Evolutionary conservation across 2,888 invertebrate genomes (phyloP).

Genomic region (Machimus rusticus): DNA sequence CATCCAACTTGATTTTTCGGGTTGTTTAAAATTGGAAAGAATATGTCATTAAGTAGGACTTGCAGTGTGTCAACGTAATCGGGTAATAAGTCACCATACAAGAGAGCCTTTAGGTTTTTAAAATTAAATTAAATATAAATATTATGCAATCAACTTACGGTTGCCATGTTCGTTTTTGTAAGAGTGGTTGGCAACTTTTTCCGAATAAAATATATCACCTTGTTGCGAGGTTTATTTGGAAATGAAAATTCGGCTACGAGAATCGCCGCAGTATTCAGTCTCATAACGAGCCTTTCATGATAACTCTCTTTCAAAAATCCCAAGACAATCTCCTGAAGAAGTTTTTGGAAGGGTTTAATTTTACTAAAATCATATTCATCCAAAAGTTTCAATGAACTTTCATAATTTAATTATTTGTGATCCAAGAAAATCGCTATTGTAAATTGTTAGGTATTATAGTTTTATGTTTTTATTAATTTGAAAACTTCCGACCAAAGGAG

Average conservation of each 20-base stretch:
- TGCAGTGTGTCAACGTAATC: conserved; percentile 75
- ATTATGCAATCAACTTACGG: conserved; percentile 50
- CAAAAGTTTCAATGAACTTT: background rate
- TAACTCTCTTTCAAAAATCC: conserved; percentile 65
- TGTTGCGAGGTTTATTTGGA: conserved; percentile 69
- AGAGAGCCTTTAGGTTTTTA: conserved; percentile 61
- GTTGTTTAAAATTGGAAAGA: conserved; percentile 76
- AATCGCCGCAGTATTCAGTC: conserved; percentile 69
- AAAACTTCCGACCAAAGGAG: background rate
- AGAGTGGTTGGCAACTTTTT: conserved; percentile 68
- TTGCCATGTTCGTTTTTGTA: conserved; percentile 67
- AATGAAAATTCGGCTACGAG: conserved; percentile 73
- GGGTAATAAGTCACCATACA: conserved; percentile 76
- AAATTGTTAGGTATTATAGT: background rate
- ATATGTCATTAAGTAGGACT: conserved; percentile 74
- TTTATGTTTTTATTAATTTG: background rate
- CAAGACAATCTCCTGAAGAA: conserved; percentile 64
- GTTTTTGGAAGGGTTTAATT: background rate
- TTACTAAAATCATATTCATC: background rate
- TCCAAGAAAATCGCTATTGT: background rate
- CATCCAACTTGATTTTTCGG: conserved; percentile 74
- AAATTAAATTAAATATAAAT: background rate
- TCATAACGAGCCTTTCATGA: conserved; percentile 67
- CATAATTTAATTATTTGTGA: background rate
- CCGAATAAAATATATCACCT: conserved; percentile 81